These are phyloP conservation scores for Eupithecia pulchellata DNA, from an alignment of 2,888 invertebrate genomes.

Conservation along the genomic window DNA sequence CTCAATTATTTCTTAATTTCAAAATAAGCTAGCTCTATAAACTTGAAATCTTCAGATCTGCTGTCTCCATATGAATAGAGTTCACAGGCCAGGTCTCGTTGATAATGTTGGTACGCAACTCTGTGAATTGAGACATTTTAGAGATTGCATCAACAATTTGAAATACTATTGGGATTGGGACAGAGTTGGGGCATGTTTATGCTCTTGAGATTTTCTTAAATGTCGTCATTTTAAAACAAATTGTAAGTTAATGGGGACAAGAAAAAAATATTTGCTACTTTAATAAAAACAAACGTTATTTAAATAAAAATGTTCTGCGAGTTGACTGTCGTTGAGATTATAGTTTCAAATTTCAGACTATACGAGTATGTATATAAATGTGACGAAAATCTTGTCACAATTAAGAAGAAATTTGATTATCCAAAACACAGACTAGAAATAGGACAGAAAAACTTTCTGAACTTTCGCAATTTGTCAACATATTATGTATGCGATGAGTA, in stretches of 20 bases:
- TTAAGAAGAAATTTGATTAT: no score
- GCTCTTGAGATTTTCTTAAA: constrained; percentile 11
- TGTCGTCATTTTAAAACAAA: constrained; percentile 8
- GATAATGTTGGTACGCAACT: constrained; percentile 17
- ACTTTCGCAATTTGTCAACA: no score
- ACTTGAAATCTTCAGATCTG: not conserved
- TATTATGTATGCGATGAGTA: no score
- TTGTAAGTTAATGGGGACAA: no score
- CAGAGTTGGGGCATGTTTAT: not conserved
- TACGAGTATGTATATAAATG: no score
- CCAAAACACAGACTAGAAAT: no score
- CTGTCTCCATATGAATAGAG: not conserved
- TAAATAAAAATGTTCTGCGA: not conserved
- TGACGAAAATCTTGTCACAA: no score
- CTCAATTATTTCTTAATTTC: not conserved
- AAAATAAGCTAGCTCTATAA: not conserved
- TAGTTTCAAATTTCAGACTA: no score
- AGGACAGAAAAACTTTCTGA: no score
- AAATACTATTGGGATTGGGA: constrained; percentile 22
- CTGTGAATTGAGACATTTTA: constrained; percentile 20
- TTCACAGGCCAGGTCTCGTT: constrained; percentile 9
- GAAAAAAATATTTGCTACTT: no score
- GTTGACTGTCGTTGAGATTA: no score
- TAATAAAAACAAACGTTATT: not conserved
- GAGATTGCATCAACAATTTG: constrained; percentile 19